Base-by-base conservation (phyloP, 2,113 vertebrate genomes). In the Cavia porcellus region DNA sequence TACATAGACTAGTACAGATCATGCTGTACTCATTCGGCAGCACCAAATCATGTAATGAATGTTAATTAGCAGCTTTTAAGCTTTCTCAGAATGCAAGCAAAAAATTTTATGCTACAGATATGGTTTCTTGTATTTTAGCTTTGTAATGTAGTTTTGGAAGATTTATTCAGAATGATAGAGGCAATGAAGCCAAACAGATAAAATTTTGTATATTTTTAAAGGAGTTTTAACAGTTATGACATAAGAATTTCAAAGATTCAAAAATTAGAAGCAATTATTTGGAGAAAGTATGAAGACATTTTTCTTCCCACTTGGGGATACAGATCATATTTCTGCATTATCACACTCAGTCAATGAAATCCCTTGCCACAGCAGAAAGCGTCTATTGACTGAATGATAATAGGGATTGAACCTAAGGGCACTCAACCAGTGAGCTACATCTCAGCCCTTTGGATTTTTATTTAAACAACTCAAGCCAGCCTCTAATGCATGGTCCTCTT, bases 231-330 rank as follows among this genome's bases (percentile, higher is more conserved):
- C 13, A 91, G 35, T 42, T 62, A 84, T 7, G 24, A 72, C 77
- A 92, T 81, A 74, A 88, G n/a, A 94, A 64, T 87, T 96, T 92
- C 38, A 92, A 47, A 14, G 81, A 61, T 57, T 38, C 57, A 64
- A 94, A 94, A 89, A 87, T 62, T 80, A 93, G 57, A 96, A 94
- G 10, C 42, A 83, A n/a, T 30, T 25, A 52, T 85, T 94, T 66
- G 70, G 45, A 28, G 81, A 92, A 88, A 55, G 0, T 28, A 79
- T 35, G 52, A 28, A 64, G 9, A 90, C 2, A 57, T 82, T 90
- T 77, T 61, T 70, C 64, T 70, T 82, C 19, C 2, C 30, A 50
- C 86, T 57, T 87, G 47, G 24, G 12, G 59, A 66, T 17, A 75
- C 7, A 61, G 5, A 57, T 28, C 57, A 45, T 57, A 57, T 70